Evolutionary conservation across 2,797 vertebrate species (phyloP), one percentile per base, ranked within the genome.

Genomic region (Eulemur rubriventer): DNA sequence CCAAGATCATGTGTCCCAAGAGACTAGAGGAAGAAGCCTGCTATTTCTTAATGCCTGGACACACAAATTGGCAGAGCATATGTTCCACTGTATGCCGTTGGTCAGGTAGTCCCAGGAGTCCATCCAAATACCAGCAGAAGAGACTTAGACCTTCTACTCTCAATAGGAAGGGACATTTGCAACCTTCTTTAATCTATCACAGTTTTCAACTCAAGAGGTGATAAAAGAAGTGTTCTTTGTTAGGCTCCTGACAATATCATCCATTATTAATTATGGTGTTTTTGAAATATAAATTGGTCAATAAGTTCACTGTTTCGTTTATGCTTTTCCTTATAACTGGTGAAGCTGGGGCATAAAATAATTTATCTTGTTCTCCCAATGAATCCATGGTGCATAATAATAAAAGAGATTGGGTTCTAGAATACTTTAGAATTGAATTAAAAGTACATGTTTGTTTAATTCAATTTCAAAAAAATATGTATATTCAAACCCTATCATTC

Each of bases 381-480:
- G 26, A 93, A 96, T 46, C 1, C 14, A 26, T 38, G 18, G 7
- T 14, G 70, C 14, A 46, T 69, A 85, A 78, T 26, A 80, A 48
- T 33, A 85, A 48, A 24, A 70, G 18, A 75, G 12, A 43, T 24
- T 80, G 24, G 24, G 9, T 92, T 73, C 55, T 35, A 79, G 38
- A 52, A 38, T 90, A 75, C 73, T 73, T 94, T 22, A 81, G 43
- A 79, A 88, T 20, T 78, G 18, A 90, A 35, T 78, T 24, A 16
- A 69, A 97, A 63, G 57, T 41, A 6, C 0, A n/a, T 69, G 30
- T 24, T 43, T 41, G 55, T 17, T 87, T 50, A 38, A 57, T 59
- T 73, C 35, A 35, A 7, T 61, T 83, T 70, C 17, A 30, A 46
- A 24, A 57, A 75, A 46, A 33, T 1, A 7, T n/a, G 7, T n/a